Conservation (phyloP, 2,797 vertebrate species). For the Etheostoma perlongum region DNA sequence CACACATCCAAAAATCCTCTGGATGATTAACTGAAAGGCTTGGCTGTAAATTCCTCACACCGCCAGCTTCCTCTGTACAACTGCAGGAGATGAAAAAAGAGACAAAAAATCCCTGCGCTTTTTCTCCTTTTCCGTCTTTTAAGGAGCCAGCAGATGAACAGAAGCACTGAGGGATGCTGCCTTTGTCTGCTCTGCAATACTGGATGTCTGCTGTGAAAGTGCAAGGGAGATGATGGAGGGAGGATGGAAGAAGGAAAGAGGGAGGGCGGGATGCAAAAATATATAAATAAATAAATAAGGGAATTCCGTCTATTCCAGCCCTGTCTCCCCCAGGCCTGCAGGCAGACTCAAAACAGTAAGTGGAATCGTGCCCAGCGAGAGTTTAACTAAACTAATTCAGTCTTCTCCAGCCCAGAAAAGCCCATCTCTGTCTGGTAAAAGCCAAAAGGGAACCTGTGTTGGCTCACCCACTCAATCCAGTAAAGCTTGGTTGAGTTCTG, state of each 20-base stretch:
- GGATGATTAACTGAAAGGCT: constrained; percentile 26
- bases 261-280: constrained; percentile 58
- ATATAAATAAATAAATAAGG: constrained; percentile 45
- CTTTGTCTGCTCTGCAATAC: constrained; percentile 79
- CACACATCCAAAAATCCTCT: constrained; percentile 38
- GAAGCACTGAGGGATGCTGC: constrained; percentile 73
- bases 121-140: constrained; percentile 43
- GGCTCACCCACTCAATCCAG: constrained; percentile 52
- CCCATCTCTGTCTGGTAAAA: constrained; percentile 28
- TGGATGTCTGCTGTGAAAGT: constrained; percentile 74
- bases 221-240: constrained; percentile 71
- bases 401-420: constrained; percentile 37
- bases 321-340: constrained; percentile 51
- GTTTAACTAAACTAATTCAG: constrained; percentile 59
- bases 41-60: constrained; percentile 50
- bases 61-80: constrained; percentile 35
- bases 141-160: constrained; percentile 63
- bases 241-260: constrained; percentile 63
- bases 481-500: constrained; percentile 50
- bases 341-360: constrained; percentile 50
- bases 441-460: constrained; percentile 10
- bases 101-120: constrained; percentile 43
- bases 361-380: constrained; percentile 41
- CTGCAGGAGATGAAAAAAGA: constrained; percentile 26
- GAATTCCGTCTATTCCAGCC: constrained; percentile 69